Evolutionary conservation across 1,140 invertebrate species (phyloP), one percentile per base, ranked within the genome.

Genomic region (Sitobion miscanthi): DNA sequence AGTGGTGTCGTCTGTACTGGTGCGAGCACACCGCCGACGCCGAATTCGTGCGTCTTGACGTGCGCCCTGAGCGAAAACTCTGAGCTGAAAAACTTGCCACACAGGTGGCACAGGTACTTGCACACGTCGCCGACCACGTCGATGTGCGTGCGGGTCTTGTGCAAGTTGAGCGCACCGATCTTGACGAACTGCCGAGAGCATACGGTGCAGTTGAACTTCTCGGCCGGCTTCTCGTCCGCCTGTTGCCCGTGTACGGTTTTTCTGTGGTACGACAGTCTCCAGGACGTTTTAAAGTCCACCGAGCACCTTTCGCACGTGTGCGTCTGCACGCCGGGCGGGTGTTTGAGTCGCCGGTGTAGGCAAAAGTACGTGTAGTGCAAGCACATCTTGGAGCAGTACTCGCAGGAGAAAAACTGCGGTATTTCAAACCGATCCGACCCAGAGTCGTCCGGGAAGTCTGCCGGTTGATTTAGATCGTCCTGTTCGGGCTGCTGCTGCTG

Each of bases 391-490:
- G 87, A 82, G 88, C 94, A 94, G 86, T 88, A 69, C 52, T 96
- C 95, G 93, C 96, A 96, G n/a, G 96, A 87, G 94, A 96, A 96
- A 93, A 96, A 95, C 93, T 96, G 96, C 52, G 95, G 95, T 11
- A 96, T 95, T 0, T 95, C 95, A 91, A 96, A 96, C 6, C 95
- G 95, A 52, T 95, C 95, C 25, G 94, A 94, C 38, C 94, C 94
- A 3, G 94, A 38, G 23, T 23, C 49, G 8, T 35, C 2, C 23
- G n/a, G 82, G 6, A 94, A 94, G 23, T 94, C 94, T 11, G 21
- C 94, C 6, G 52, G 20, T 20, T 30, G 62, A 30, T 4, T n/a
- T 9, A 0, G 8, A 57, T 94, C 94, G 4, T 94, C 90, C 23
- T 9, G 6, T 7, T 57, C 57, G 23, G 57, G 62, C 14, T 30